Evolutionary conservation across 2,113 vertebrate species (phyloP), one percentile per base, ranked within the genome.

Genomic region (Lycaon pictus): DNA sequence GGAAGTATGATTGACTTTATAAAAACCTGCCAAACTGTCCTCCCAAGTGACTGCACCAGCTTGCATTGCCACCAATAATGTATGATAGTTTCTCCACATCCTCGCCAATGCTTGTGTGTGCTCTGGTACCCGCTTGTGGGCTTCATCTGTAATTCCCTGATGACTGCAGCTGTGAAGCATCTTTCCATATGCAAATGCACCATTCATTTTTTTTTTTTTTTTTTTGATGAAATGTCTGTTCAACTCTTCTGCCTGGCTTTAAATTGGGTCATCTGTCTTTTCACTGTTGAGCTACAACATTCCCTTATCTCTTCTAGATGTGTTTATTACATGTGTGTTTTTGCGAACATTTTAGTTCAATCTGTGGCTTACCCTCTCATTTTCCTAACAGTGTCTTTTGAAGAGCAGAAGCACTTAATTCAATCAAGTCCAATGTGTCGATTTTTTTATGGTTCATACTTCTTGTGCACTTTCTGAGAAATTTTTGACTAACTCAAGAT

Each of bases 71-170:
- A 29, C n/a, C 17, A 0, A 6, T 3, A 11, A 27, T 0, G 12
- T 0, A 5, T 0, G 22, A 23, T 5, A 29, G 7, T 11, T 29
- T 27, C 5, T 11, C 43, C 48, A 11, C 13, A 5, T 13, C n/a
- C 35, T 67, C 15, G 2, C 76, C 29, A 2, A 35, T 1, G 3
- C 17, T 15, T 3, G 3, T 22, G 20, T 16, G 32, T 0, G 2
- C 6, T 29, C 16, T 16, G n/a, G 15, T 48, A n/a, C 27, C 43
- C 5, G 43, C n/a, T 22, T 5, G 25, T 0, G 19, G 11, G 0
- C 51, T 32, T 67, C 48, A n/a, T 35, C 11, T 22, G 1, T 11
- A 16, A 13, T 62, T 48, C 76, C 53, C 58, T 4, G 5, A 56
- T 0, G 13, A 32, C 81, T 23, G 5, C 35, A 5, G 20, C 35